Evolutionary conservation across 2,113 vertebrate genomes (phyloP), one percentile per base, ranked within the genome.

Genomic region (Apodemus speciosus): DNA sequence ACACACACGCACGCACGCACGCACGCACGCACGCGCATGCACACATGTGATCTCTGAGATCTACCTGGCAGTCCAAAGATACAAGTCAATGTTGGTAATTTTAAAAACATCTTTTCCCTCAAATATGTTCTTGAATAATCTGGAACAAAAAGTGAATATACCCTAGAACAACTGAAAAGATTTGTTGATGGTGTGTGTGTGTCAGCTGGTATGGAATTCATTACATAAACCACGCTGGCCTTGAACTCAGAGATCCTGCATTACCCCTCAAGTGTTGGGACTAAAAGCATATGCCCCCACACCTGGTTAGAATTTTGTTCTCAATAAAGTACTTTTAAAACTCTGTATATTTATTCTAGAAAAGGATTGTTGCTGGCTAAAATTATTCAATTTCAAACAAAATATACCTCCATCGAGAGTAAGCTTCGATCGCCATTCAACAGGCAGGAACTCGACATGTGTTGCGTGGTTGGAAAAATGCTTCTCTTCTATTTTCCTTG

Each of bases 381-480:
- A 93, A 88, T 85, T 38, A 88, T 80, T 89, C 40, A 69, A 85
- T 79, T 94, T 95, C 85, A 79, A 95, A 93, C 3, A 83, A 69
- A 91, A 94, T 80, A 75, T 98, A 99, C 99, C 99, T 99, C 99
- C 99, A 94, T 99, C 99, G 38, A 99, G 98, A 79, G 98, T 95
- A 64, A 99, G 99, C 96, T 99, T 99, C 38, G 99, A 99, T 73
- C 99, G 98, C 99, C 99, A 99, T 94, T 99, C 99, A 56, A 99
- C 99, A 0, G 99, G 99, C 51, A 99, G 98, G 96, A 99, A 99
- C 97, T 99, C 99, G 93, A 99, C 99, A 8, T 99, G 99, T 0
- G 99, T 98, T 40, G 98, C 98, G 95, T 99, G 98, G 73, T 99
- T 98, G 23, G 98, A 98, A 98, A 99, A 99, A 98, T 99, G 99